These are phyloP conservation scores for Lithophane semibrunnea DNA, from an alignment of 2,888 invertebrate species.

Conservation along the genomic window DNA sequence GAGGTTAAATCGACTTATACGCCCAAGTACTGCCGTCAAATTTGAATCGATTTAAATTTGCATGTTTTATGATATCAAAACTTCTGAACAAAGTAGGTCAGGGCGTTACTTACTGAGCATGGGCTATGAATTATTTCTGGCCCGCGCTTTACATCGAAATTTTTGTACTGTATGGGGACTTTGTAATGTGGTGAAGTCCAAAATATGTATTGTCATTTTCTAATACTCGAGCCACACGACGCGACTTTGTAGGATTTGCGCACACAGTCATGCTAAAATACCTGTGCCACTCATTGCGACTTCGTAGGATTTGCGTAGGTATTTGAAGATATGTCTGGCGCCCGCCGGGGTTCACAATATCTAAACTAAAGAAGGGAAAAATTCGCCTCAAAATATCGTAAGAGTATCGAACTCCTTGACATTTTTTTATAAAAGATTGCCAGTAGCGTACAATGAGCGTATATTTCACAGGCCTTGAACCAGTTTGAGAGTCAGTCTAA, in stretches of 20 bases:
- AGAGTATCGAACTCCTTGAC: neutral
- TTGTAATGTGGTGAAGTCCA: neutral
- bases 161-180: neutral
- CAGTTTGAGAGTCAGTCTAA: slow-evolving; percentile 98
- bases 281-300: neutral
- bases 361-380: neutral
- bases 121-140: slow-evolving; percentile 11
- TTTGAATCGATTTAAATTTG: neutral
- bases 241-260: neutral
- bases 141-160: neutral
- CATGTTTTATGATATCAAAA: slow-evolving; percentile 8
- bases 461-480: slow-evolving; percentile 90
- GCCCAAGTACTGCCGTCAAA: too few species aligned
- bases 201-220: slow-evolving; percentile 1
- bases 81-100: slow-evolving; percentile 19
- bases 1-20: neutral
- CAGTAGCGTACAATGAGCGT: slow-evolving; percentile 44
- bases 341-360: neutral
- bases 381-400: neutral
- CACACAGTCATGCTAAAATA: neutral
- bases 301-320: neutral
- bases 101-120: neutral
- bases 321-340: neutral
- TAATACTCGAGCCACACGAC: neutral
- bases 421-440: slow-evolving; percentile 1